phyloP scores from a whole-genome alignment of 1,140 invertebrate genomes.

The Drosophila mojavensis region DNA sequence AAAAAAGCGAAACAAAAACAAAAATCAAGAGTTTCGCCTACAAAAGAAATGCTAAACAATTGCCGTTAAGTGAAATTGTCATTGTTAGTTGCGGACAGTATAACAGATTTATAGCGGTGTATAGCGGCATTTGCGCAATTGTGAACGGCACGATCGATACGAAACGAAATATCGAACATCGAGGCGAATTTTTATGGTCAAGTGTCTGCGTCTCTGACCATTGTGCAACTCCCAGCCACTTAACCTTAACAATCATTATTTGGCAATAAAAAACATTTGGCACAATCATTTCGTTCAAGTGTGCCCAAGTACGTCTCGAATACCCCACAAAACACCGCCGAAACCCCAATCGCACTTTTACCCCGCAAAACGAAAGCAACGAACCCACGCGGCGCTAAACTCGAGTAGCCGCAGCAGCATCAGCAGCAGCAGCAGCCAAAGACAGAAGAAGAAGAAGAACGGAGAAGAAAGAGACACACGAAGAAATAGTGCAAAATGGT shows the following conservation, averaged over 20 bases:
- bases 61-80: constrained; percentile 21
- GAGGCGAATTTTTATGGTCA: constrained; percentile 46
- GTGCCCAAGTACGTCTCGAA: constrained; percentile 42
- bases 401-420: constrained; percentile 57
- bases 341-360: constrained; percentile 9
- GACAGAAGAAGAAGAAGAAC: constrained; percentile 7
- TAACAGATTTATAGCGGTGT: background rate
- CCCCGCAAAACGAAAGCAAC: constrained; percentile 13
- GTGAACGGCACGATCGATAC: background rate
- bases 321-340: constrained; percentile 46
- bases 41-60: constrained; percentile 10
- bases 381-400: constrained; percentile 63
- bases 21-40: background rate
- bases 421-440: constrained; percentile 19
- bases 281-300: constrained; percentile 64
- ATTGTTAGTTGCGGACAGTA: background rate
- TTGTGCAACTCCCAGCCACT: constrained; percentile 73
- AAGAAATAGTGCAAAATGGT: constrained; percentile 67
- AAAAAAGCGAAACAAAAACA: background rate
- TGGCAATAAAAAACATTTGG: constrained; percentile 66
- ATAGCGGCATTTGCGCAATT: constrained; percentile 8
- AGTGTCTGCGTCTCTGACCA: constrained; percentile 47
- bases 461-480: background rate
- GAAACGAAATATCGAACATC: constrained; percentile 9
- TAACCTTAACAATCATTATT: constrained; percentile 80